Percentiles rank a stretch among this genome's conserved stretches.
Conservation (phyloP, 2,113 vertebrate genomes). For the Chlamydotis undulata region DNA sequence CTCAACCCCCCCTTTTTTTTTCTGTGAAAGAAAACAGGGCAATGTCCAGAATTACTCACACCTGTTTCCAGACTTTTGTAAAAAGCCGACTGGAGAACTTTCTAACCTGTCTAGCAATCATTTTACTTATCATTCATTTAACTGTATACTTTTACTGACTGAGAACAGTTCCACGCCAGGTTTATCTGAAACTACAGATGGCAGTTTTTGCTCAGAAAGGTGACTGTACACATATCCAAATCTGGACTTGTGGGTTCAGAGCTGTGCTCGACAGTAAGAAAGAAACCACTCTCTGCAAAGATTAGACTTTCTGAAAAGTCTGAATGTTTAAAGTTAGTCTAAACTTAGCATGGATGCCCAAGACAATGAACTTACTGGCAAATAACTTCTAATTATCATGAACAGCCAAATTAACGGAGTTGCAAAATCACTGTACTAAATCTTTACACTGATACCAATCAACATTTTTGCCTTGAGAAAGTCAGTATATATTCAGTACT, state of each 20-base stretch:
- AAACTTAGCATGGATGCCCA: neutral
- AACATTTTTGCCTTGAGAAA: neutral
- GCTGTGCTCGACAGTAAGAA: neutral
- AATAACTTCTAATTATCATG: constrained; percentile 12
- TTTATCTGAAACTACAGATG: neutral
- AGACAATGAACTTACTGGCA: constrained; percentile 14
- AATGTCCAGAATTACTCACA: neutral
- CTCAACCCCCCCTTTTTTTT: neutral
- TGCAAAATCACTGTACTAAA: neutral
- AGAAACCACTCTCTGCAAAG: neutral
- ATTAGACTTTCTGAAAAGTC: neutral
- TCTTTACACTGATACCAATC: neutral
- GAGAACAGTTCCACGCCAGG: neutral
- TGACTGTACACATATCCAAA: neutral
- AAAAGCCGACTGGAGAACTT: neutral
- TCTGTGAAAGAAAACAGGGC: neutral
- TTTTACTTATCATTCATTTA: neutral
- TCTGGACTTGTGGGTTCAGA: neutral
- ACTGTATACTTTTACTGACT: neutral
- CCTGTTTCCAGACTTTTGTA: neutral
- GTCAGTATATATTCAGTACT: neutral
- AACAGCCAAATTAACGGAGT: neutral
- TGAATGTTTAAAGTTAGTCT: neutral
- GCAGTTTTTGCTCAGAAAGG: neutral
- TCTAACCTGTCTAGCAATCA: neutral